Evolutionary conservation across 1,140 invertebrate genomes (phyloP).

Genomic region (Rhyzopertha dominica): DNA sequence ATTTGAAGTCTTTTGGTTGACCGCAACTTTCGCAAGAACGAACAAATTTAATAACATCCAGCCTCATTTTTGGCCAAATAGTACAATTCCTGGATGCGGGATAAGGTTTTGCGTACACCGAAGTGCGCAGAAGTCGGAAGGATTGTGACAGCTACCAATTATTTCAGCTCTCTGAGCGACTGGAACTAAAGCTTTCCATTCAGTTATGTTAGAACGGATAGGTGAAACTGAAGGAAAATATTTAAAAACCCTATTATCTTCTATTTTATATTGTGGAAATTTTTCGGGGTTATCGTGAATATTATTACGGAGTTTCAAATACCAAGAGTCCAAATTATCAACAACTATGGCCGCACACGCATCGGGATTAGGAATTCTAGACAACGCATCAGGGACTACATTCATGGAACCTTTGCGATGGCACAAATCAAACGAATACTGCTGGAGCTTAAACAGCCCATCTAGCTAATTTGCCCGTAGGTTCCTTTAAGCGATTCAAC

Average conservation of each 20-base stretch:
- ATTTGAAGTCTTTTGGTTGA: not conserved
- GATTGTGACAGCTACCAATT: not conserved
- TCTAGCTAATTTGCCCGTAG: slow-evolving; percentile 40
- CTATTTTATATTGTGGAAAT: too few relatives aligned
- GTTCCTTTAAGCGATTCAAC: not conserved
- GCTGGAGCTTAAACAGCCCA: slow-evolving; percentile 42
- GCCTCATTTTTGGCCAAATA: slow-evolving; percentile 10
- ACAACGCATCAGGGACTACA: slow-evolving; percentile 39
- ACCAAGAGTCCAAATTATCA: too few relatives aligned
- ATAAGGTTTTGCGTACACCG: slow-evolving; percentile 5
- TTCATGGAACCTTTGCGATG: slow-evolving; percentile 38
- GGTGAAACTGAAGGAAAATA: too few relatives aligned
- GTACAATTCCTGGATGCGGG: not conserved
- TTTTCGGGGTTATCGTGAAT: too few relatives aligned
- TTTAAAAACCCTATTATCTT: too few relatives aligned
- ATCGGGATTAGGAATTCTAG: slow-evolving; percentile 17
- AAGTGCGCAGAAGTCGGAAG: not conserved
- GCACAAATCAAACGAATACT: too few relatives aligned
- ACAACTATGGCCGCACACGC: too few relatives aligned
- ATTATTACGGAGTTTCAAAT: too few relatives aligned
- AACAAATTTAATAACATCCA: slow-evolving; percentile 2
- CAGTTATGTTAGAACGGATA: not conserved
- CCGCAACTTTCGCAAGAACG: not conserved
- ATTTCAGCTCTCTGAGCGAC: not conserved
- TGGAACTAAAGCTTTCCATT: not conserved